A percentile compares a stretch with the other conserved stretches of the same genome.
phyloP scores from a whole-genome alignment of 2,888 invertebrate species.

The Lydus trimaculatus region DNA sequence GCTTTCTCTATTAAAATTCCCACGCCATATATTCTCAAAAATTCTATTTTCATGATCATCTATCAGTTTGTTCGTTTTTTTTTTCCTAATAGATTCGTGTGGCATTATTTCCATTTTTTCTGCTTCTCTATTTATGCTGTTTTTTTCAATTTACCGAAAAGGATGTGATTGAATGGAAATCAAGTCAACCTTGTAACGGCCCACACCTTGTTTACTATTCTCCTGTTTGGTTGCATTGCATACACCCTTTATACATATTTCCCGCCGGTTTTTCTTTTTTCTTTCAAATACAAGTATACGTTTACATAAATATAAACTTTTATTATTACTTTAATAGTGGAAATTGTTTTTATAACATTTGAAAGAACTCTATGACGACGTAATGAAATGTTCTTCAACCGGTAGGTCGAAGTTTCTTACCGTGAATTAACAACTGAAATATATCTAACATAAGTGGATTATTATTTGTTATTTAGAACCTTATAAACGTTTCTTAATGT shows the following conservation, averaged over 20 bases:
- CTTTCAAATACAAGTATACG: neutral
- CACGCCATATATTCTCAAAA: neutral
- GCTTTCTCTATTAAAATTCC: slow-evolving; percentile 7
- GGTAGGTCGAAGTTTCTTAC: neutral
- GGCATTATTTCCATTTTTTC: slow-evolving; percentile 3
- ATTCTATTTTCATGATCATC: neutral
- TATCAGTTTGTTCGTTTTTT: neutral
- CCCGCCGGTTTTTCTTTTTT: neutral
- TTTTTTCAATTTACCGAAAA: slow-evolving; percentile 30
- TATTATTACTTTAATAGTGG: neutral
- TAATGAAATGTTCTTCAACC: neutral
- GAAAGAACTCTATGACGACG: neutral
- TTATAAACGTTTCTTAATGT: neutral
- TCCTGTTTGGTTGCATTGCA: slow-evolving; percentile 10
- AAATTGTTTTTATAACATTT: neutral
- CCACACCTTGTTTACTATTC: slow-evolving; percentile 48
- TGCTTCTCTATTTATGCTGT: neutral
- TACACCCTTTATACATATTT: slow-evolving; percentile 11
- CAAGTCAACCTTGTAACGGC: slow-evolving; percentile 46
- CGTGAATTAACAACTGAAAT: neutral
- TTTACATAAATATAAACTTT: too few species aligned
- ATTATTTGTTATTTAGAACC: neutral
- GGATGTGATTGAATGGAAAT: slow-evolving; percentile 49
- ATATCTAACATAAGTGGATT: neutral
- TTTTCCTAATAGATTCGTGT: neutral